These are phyloP conservation scores for Littorina saxatilis DNA, from an alignment of 1,140 invertebrate genomes.

Conservation along the genomic window DNA sequence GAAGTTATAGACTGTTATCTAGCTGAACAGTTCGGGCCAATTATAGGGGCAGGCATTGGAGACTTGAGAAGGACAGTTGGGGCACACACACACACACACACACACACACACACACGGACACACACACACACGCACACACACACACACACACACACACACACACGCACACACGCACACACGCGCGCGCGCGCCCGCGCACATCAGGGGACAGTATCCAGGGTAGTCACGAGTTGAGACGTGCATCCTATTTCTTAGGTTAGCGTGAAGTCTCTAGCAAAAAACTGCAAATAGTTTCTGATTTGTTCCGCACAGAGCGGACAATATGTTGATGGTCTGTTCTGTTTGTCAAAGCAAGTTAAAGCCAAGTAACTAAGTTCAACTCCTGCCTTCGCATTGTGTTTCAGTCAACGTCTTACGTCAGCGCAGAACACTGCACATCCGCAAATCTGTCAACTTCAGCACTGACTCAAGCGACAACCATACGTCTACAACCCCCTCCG, in stretches of 20 bases:
- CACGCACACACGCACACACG: constrained; percentile 4
- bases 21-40: background rate
- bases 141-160: constrained; percentile 3
- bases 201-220: too few relatives aligned
- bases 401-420: too few relatives aligned
- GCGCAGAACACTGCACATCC: too few relatives aligned
- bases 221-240: background rate
- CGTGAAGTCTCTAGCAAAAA: background rate
- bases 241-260: background rate
- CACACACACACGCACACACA: constrained; percentile 10
- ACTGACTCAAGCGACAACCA: too few relatives aligned
- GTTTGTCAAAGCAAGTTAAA: too few relatives aligned
- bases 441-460: too few relatives aligned
- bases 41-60: background rate
- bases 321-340: too few relatives aligned
- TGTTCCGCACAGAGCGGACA: background rate
- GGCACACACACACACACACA: constrained; percentile 6
- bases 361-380: too few relatives aligned
- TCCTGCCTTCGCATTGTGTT: too few relatives aligned
- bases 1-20: background rate
- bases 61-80: too few relatives aligned
- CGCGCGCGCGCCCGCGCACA: constrained; percentile 3
- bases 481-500: too few relatives aligned
- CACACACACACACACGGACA: constrained; percentile 9
- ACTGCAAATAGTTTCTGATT: background rate